A percentile compares a stretch with the other conserved stretches of the same genome.
Conservation (phyloP, 2,113 vertebrate species). For the Octodon degus region DNA sequence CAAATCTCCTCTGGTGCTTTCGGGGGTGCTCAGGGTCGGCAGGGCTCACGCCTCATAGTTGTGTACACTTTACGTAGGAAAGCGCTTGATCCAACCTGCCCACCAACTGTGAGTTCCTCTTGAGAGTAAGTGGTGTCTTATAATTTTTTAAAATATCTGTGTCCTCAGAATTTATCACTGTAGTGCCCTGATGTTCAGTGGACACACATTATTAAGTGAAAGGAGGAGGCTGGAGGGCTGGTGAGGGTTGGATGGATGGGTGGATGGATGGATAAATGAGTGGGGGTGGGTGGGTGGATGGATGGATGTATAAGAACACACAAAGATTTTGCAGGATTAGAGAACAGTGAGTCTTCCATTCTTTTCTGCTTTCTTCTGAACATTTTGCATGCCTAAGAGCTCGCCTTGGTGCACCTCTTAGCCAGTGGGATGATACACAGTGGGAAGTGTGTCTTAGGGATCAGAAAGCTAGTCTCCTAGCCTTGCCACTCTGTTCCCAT, state of each 20-base stretch:
- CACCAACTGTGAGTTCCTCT: neutral
- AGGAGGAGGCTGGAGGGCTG: neutral
- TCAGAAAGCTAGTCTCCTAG: neutral
- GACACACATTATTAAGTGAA: neutral
- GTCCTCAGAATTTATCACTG: neutral
- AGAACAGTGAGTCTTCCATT: neutral
- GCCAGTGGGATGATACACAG: neutral
- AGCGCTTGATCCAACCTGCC: no score
- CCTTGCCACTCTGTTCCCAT: neutral
- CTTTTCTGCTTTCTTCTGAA: neutral
- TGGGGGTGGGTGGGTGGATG: no score
- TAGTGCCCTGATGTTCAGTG: neutral
- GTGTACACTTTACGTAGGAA: no score
- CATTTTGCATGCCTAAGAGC: neutral
- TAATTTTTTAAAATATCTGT: neutral
- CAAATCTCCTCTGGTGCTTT: neutral
- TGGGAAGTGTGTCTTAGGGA: neutral
- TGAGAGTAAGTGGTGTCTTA: neutral
- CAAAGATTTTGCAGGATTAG: neutral
- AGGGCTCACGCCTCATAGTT: neutral
- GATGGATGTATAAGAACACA: no score
- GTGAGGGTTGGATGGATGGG: no score
- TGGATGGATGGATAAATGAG: no score
- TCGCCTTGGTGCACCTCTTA: neutral
- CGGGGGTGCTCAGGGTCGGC: rapidly evolving